Percentiles rank a stretch among this genome's conserved stretches.
These are phyloP conservation scores for Aspidoscelis tigris DNA, from an alignment of 2,113 vertebrate genomes.

Conservation along the genomic window DNA sequence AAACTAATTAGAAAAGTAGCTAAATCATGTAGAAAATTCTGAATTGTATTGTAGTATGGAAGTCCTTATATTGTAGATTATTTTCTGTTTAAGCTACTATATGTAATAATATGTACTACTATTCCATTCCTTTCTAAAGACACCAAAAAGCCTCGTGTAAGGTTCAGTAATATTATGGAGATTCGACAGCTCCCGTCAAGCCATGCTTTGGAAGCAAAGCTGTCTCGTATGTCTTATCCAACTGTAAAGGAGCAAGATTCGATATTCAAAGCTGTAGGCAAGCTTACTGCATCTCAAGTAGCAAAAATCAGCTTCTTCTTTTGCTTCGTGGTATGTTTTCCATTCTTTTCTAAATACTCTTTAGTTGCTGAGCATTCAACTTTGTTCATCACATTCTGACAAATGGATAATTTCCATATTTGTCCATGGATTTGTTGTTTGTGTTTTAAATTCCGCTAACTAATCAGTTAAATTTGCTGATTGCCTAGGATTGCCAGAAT, in stretches of 20 bases:
- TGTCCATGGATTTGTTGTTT: background rate
- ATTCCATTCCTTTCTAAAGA: constrained; percentile 63
- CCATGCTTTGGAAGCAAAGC: constrained; percentile 94
- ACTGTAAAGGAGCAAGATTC: constrained; percentile 89
- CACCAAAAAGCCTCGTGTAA: constrained; percentile 89
- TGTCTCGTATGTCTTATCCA: constrained; percentile 94
- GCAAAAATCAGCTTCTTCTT: constrained; percentile 99
- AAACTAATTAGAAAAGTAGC: background rate
- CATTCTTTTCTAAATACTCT: constrained; percentile 45
- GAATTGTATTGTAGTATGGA: background rate
- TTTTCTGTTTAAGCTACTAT: background rate
- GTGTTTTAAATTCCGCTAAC: background rate
- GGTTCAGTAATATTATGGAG: constrained; percentile 97
- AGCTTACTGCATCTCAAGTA: constrained; percentile 91
- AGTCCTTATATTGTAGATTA: background rate
- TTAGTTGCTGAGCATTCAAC: background rate
- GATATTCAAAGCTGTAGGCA: constrained; percentile 88
- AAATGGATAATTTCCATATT: background rate
- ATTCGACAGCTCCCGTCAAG: constrained; percentile 94
- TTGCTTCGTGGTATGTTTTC: constrained; percentile 90
- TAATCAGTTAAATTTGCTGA: background rate
- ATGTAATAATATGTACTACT: constrained; percentile 31
- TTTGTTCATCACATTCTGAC: background rate
- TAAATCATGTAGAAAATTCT: background rate
- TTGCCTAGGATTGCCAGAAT: too few relatives aligned